Percentiles rank a stretch among this genome's conserved stretches.
phyloP scores from a whole-genome alignment of 2,888 invertebrate species.

The Acronicta psi region DNA sequence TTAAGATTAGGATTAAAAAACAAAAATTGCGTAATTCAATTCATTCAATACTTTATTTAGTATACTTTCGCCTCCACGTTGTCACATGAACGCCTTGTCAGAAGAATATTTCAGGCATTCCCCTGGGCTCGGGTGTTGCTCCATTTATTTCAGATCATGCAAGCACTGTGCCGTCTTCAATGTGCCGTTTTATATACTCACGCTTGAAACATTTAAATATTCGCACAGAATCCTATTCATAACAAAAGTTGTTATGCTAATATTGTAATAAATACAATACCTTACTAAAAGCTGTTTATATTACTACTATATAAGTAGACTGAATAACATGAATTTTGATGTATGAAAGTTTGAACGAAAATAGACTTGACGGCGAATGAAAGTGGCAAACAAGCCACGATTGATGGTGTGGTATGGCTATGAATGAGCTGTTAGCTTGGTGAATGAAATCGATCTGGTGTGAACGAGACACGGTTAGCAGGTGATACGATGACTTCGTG shows the following conservation, averaged over 20 bases:
- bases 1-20: constrained; percentile 6
- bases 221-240: constrained; percentile 34
- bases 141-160: constrained; percentile 53
- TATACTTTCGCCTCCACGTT: too few relatives aligned
- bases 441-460: constrained; percentile 48
- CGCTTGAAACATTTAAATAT: constrained; percentile 41
- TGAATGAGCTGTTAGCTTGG: constrained; percentile 51
- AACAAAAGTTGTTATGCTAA: constrained; percentile 46
- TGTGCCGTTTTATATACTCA: constrained; percentile 40
- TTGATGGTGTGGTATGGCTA: constrained; percentile 52
- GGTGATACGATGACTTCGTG: constrained; percentile 33
- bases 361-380: constrained; percentile 28
- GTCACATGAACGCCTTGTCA: constrained; percentile 31
- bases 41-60: too few relatives aligned
- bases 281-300: constrained; percentile 21
- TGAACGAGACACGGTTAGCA: constrained; percentile 28
- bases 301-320: constrained; percentile 9
- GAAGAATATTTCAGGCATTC: constrained; percentile 44
- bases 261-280: constrained; percentile 37
- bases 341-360: constrained; percentile 33
- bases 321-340: constrained; percentile 16
- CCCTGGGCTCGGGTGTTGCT: constrained; percentile 43
- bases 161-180: constrained; percentile 22
- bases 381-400: constrained; percentile 38
- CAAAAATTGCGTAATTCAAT: constrained; percentile 9